phyloP scores from a whole-genome alignment of 2,113 vertebrate species.

The Tragelaphus buxtoni region DNA sequence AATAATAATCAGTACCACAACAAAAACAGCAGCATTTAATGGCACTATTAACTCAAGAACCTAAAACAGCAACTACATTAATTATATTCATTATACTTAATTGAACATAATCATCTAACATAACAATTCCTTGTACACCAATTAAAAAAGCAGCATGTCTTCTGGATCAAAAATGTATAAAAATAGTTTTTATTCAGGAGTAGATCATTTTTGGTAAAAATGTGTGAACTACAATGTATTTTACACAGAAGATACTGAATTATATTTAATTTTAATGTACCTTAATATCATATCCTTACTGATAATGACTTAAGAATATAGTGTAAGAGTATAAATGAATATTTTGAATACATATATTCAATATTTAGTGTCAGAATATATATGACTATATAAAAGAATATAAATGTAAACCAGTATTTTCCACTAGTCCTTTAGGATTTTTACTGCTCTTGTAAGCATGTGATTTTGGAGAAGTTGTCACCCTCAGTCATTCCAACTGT shows the following conservation, averaged over 20 bases:
- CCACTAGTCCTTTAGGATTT: neutral
- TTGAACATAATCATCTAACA: slow-evolving; percentile 77
- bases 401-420: neutral
- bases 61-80: slow-evolving; percentile 77
- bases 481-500: neutral
- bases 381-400: neutral
- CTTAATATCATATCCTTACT: neutral
- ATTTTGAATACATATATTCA: neutral
- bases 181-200: neutral
- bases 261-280: slow-evolving; percentile 15
- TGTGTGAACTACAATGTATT: neutral
- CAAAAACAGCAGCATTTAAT: slow-evolving; percentile 71
- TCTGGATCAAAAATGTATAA: slow-evolving; percentile 55
- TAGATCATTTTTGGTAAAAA: slow-evolving; percentile 39
- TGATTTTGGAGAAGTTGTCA: neutral
- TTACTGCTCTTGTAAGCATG: neutral
- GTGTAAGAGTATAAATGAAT: neutral
- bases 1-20: slow-evolving; percentile 57
- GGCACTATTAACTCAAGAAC: slow-evolving; percentile 75
- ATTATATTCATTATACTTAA: slow-evolving; percentile 80
- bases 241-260: neutral
- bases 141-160: slow-evolving; percentile 80
- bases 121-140: slow-evolving; percentile 77
- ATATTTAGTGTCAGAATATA: neutral
- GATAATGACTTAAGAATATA: neutral